Conservation (phyloP, 2,888 invertebrate species). For the Drosophila sordidula region DNA sequence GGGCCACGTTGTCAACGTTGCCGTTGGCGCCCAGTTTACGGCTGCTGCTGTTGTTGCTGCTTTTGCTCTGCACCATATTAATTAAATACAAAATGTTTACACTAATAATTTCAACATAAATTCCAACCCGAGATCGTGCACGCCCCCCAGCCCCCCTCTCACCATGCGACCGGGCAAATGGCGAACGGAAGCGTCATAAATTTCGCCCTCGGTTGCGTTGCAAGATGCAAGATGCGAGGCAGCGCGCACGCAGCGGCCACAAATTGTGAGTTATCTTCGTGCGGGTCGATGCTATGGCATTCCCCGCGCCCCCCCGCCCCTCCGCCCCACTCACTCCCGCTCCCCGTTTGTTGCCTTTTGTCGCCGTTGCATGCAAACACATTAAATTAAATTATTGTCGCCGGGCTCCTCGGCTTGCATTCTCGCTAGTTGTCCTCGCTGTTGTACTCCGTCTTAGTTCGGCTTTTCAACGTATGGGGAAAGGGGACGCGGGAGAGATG, state of each 20-base stretch:
- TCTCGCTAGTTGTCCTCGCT: slow-evolving; percentile 24
- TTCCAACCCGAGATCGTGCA: slow-evolving; percentile 20
- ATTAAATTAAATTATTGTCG: slow-evolving; percentile 81
- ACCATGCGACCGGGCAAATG: too few species aligned
- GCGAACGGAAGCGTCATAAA: slow-evolving; percentile 71
- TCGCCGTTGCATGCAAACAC: slow-evolving; percentile 76
- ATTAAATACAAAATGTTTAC: slow-evolving; percentile 82
- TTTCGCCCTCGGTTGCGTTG: slow-evolving; percentile 51
- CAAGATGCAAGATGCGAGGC: slow-evolving; percentile 52
- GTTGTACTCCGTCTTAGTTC: slow-evolving; percentile 55
- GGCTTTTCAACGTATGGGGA: slow-evolving; percentile 32
- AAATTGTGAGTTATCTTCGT: slow-evolving; percentile 76
- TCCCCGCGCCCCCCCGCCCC: too few species aligned
- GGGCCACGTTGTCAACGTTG: slow-evolving; percentile 40
- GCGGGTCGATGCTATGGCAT: slow-evolving; percentile 42
- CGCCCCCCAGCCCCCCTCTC: background rate
- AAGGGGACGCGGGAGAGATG: background rate
- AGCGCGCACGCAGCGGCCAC: slow-evolving; percentile 68
- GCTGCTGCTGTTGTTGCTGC: slow-evolving; percentile 13
- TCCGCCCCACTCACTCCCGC: background rate
- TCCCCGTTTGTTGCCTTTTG: slow-evolving; percentile 35
- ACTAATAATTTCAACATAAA: slow-evolving; percentile 81
- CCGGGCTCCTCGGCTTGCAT: slow-evolving; percentile 45
- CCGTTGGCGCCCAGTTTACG: slow-evolving; percentile 19
- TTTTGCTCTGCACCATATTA: slow-evolving; percentile 64